Percentiles rank a stretch among this genome's conserved stretches.
phyloP scores from a whole-genome alignment of 92 coral and sea anemone species.

The Palythoa grandis region DNA sequence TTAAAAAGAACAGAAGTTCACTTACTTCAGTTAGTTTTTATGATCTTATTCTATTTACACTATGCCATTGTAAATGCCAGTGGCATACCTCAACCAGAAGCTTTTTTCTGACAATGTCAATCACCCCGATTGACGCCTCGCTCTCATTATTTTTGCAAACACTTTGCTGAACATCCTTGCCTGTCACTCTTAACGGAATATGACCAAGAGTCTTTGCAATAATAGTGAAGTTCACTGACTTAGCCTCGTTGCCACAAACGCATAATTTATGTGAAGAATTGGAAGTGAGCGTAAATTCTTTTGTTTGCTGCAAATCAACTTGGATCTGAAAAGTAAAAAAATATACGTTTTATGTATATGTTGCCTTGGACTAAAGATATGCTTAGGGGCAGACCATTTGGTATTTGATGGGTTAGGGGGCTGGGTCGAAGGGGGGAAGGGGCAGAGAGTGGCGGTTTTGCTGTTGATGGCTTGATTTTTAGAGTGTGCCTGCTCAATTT shows the following conservation, averaged over 20 bases:
- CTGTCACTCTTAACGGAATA: constrained; percentile 80
- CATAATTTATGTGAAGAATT: constrained; percentile 61
- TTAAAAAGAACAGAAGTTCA: too few species aligned
- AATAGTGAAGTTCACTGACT: constrained; percentile 81
- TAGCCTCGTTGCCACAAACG: constrained; percentile 91
- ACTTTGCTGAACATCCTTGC: constrained; percentile 63
- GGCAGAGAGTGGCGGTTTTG: too few species aligned
- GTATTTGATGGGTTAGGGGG: too few species aligned
- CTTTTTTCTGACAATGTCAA: constrained; percentile 81
- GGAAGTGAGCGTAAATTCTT: constrained; percentile 69
- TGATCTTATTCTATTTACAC: background rate
- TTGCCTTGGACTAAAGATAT: too few species aligned
- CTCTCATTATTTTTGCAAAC: constrained; percentile 53
- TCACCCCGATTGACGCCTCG: constrained; percentile 70
- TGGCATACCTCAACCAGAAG: constrained; percentile 81
- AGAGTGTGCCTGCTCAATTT: too few species aligned
- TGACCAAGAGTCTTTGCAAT: constrained; percentile 77
- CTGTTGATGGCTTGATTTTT: too few species aligned
- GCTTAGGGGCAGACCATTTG: too few species aligned
- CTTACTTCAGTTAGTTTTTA: background rate
- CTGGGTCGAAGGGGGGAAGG: too few species aligned
- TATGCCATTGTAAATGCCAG: background rate
- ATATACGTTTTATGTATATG: too few species aligned
- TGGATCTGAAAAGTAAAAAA: constrained; percentile 59
- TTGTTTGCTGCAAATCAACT: constrained; percentile 57